Base-by-base conservation (phyloP, 2,888 invertebrate species). In the Hypselothyrea guttata region DNA sequence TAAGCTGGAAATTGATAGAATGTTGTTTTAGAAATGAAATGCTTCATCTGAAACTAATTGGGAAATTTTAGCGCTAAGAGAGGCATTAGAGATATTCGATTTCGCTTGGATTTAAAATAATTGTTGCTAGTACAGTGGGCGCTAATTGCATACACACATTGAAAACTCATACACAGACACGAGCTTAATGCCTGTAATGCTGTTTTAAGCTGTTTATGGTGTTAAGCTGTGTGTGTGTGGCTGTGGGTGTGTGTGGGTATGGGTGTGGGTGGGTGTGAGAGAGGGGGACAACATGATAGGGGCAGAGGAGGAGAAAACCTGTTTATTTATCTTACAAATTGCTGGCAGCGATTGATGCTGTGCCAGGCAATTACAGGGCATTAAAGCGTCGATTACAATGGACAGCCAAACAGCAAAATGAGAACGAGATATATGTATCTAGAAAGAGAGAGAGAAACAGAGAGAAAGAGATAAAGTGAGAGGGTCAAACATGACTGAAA, bases 181-280 rank as follows among this genome's bases (percentile, higher is more conserved):
- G 13, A 40, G 33, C 41, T 63, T 57, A 69, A 66, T 51, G 61
- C 59, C 44, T 44, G 60, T 73, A 73, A 76, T 81, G 56, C 61
- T 35, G 35, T 48, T 66, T 76, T 62, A 76, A 76, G 77, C 77
- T 70, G 67, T 74, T 81, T 81, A 76, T 73, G 58, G 67, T 70
- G 46, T 64, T 64, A 53, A 34, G 34, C 16, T 44, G 27, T 45
- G 16, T 34, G 27, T 33, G 8, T 40, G 16, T 35, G 8, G 18
- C 38, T 18, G 40, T 42, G 45, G 37, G 54, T 11, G 11, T 37
- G 31, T 48, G 35, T 30, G 7, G 37, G 12, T 38, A 12, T 38
- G 12, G 0, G 7, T 42, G 34, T 33, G 2, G 22, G 8, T 11
- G 34, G 13, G 22, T 30, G 33, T 27, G 8, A 8, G 11, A 34